Base-by-base conservation (phyloP, 1,140 invertebrate genomes). In the Tetramorium parvispinum region DNA sequence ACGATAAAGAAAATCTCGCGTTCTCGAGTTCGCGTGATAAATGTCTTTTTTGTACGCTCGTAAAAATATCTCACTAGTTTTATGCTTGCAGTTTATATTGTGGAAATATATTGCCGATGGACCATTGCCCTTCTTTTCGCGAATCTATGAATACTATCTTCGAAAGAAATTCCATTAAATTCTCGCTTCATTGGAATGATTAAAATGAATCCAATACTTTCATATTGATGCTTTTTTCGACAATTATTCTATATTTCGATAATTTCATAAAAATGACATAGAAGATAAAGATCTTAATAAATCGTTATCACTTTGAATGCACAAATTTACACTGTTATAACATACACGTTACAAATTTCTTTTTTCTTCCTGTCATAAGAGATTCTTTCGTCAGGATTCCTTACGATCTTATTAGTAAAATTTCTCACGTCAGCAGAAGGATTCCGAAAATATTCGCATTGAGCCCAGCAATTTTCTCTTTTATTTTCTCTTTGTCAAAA, bases 1-100 rank as follows among this genome's bases (percentile, higher is more conserved):
- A 55, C 77, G 24, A 55, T 81, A 81, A 70, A 81, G 78, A 70
- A 70, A 81, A 70, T 55, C 24, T 70, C 18, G 21, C 18, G 49
- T 55, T 13, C 3, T 13, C 10, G 16, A 10, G n/a, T 40, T 53
- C 27, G 32, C 18, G 24, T 46, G 65, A 81, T 81, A 43, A 24
- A 43, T 43, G 21, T 55, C 21, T 68, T 55, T 40, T 53, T 13
- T 40, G 18, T 57, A 49, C 24, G 10, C 43, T 40, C 77, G n/a
- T 68, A 40, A 68, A 79, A 27, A 81, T 5, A 68, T 68, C 37
- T 51, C 65, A 16, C 21, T 70, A 55, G 63, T 81, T 81, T 81
- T 70, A 70, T 70, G 46, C 18, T 10, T 81, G 37, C 37, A 70
- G n/a, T 81, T 81, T 43, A 55, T 70, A 32, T 5, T 55, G 32